Evolutionary conservation across 1,140 invertebrate species (phyloP), one percentile per base, ranked within the genome.

Genomic region (Meloidogyne chitwoodi): DNA sequence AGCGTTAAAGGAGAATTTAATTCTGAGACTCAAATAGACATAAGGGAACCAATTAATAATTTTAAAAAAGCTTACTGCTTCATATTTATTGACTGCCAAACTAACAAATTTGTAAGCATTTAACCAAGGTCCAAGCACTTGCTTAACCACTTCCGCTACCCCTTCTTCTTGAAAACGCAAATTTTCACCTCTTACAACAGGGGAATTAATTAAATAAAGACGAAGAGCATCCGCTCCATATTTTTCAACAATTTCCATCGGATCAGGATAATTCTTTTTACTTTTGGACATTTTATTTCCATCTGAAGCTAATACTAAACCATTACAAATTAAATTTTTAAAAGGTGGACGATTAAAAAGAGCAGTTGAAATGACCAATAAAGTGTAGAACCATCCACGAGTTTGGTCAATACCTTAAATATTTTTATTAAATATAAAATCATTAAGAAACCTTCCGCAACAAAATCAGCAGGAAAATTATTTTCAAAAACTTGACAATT

Each of bases 241-340:
- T 87, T 96, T 95, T 68, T 92, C 88, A 1, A 98, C 92, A 64
- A 99, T 90, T 81, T 93, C 91, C 88, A 95, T 90, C 1, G 96
- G 96, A 90, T 99, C 94, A 0, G 96, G 96, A 89, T 97, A 99
- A 88, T 99, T 99, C 88, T 98, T 96, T 89, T 98, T 98, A 19
- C 96, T 91, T 87, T 99, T 99, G 0, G 95, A 98, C 96, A 99
- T 99, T 88, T 99, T 99, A 87, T 97, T 94, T 4, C 96, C 96
- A 90, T 99, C 96, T 64, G 83, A 79, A 34, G 96, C 96, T 31
- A 99, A 88, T 0, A 99, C 92, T 64, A 99, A 89, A 26, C 96
- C 96, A 89, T 97, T 98, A 4, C 91, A 93, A 82, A 99, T 94
- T 2, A 99, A 90, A 89, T 99, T 99, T 87, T 98, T 98, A 88